Percentiles rank a stretch among this genome's conserved stretches.
Conservation (phyloP, 2,113 vertebrate species). For the Apteryx owenii region DNA sequence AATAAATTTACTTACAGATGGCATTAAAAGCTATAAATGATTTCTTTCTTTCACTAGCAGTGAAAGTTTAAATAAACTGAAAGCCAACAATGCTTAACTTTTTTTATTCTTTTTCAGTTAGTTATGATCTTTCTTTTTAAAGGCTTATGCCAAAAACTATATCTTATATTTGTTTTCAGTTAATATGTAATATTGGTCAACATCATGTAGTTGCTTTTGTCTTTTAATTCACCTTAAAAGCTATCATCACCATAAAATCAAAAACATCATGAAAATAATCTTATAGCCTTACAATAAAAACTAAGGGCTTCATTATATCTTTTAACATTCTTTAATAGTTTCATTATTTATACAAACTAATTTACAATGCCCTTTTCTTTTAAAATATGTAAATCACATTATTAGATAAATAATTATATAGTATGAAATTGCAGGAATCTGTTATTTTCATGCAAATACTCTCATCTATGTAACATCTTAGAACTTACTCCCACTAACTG, state of each 20-base stretch:
- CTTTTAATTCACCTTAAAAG: not conserved
- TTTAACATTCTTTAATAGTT: not conserved
- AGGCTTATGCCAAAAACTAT: fast-evolving
- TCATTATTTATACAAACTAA: not conserved
- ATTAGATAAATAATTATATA: not conserved
- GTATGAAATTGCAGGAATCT: not conserved
- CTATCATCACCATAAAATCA: not conserved
- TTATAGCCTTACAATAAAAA: not conserved
- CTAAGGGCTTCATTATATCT: not conserved
- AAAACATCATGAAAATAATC: not conserved
- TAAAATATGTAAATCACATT: not conserved
- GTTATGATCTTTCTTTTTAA: not conserved
- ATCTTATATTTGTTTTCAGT: not conserved
- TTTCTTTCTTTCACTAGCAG: slow-evolving; percentile 1
- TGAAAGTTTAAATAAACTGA: not conserved
- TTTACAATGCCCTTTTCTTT: not conserved
- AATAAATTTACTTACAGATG: slow-evolving; percentile 38
- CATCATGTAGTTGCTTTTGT: not conserved
- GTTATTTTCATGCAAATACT: not conserved
- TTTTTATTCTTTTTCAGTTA: not conserved
- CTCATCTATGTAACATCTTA: not conserved
- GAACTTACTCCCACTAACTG: not conserved
- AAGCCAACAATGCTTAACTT: not conserved
- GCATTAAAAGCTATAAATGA: not conserved
- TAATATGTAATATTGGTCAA: not conserved